A percentile compares a stretch with the other conserved stretches of the same genome.
These are phyloP conservation scores for Danio aesculapii DNA, from an alignment of 2,797 vertebrate species.

Conservation along the genomic window DNA sequence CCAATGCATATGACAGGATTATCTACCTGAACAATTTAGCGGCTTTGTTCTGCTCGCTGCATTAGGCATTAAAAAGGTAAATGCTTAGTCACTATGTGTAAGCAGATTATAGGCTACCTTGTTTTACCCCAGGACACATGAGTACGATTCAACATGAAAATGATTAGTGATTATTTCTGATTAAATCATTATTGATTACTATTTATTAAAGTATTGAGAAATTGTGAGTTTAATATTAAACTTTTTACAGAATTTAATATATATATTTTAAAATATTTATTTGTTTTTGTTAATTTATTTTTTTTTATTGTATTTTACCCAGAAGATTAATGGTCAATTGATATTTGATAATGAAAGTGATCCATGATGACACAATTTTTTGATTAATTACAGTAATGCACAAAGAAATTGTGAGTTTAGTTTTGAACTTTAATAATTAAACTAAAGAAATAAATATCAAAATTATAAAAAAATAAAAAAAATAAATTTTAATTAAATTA, in stretches of 20 bases:
- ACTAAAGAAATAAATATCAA: not conserved
- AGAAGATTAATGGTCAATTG: too few relatives aligned
- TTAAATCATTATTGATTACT: not conserved
- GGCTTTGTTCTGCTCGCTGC: not conserved
- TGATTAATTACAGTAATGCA: too few relatives aligned
- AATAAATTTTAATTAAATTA: not conserved
- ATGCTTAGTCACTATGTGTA: constrained; percentile 29
- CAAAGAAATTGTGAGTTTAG: too few relatives aligned
- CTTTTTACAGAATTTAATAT: too few relatives aligned
- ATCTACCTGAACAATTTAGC: constrained; percentile 37
- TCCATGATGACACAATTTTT: too few relatives aligned
- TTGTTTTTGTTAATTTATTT: too few relatives aligned
- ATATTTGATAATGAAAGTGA: too few relatives aligned
- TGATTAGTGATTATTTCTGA: not conserved
- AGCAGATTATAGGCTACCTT: not conserved
- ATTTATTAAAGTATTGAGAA: not conserved
- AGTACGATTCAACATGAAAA: not conserved
- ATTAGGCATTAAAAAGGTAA: constrained; percentile 15
- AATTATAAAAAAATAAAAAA: not conserved
- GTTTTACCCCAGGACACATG: constrained; percentile 1
- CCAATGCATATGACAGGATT: constrained; percentile 53
- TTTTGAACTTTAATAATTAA: not conserved
- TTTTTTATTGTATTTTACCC: too few relatives aligned
- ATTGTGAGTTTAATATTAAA: too few relatives aligned
- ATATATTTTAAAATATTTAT: too few relatives aligned